Evolutionary conservation across 2,113 vertebrate genomes (phyloP).

Genomic region (Cinclus mexicanus): DNA sequence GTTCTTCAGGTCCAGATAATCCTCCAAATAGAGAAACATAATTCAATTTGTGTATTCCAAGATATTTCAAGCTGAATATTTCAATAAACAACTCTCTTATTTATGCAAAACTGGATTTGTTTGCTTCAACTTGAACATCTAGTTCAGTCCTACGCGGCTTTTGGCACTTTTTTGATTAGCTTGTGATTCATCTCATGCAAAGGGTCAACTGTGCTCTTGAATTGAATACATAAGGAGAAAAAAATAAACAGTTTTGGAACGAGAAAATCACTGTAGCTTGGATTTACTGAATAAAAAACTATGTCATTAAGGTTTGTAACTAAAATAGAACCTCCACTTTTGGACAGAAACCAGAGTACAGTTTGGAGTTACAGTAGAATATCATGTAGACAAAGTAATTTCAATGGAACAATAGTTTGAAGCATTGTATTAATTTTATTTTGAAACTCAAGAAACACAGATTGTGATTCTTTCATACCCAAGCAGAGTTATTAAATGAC

Average conservation of each 20-base stretch:
- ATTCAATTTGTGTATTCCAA: neutral
- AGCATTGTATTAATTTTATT: constrained; percentile 10
- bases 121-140: constrained; percentile 9
- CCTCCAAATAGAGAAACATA: neutral
- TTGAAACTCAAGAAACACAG: constrained; percentile 17
- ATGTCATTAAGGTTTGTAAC: neutral
- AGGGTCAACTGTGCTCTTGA: constrained; percentile 1
- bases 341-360: neutral
- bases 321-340: constrained; percentile 27
- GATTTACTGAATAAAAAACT: constrained; percentile 15
- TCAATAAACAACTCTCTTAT: neutral
- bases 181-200: constrained; percentile 6
- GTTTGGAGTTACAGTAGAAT: constrained; percentile 10
- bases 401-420: constrained; percentile 9
- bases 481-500: neutral
- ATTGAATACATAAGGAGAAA: neutral
- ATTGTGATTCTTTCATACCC: neutral
- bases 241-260: neutral
- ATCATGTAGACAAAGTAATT: constrained; percentile 31
- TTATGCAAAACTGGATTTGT: neutral
- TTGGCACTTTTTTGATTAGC: constrained; percentile 15
- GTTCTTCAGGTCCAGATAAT: neutral
- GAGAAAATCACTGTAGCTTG: neutral
- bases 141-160: neutral
- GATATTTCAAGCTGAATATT: neutral